Evolutionary conservation across 2,113 vertebrate species (phyloP).

Genomic region (Boulengeromyrus knoepffleri): DNA sequence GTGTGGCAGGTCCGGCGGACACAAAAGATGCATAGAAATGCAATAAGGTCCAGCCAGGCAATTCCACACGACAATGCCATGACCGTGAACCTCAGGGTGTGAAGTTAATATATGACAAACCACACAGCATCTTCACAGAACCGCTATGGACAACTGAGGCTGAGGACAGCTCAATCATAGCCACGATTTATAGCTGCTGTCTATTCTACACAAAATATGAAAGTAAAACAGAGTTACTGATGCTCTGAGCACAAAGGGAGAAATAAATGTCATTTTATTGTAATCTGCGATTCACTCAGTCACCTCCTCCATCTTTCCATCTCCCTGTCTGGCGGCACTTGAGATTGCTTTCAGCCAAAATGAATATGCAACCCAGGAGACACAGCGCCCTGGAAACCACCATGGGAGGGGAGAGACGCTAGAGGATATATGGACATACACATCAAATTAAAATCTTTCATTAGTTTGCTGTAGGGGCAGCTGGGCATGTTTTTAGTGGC

Average conservation of each 20-base stretch:
- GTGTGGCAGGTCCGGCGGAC: slow-evolving; percentile 23
- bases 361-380: neutral
- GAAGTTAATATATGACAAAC: slow-evolving; percentile 47
- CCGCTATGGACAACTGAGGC: slow-evolving; percentile 43
- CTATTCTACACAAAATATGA: slow-evolving; percentile 46
- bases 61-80: slow-evolving; percentile 19
- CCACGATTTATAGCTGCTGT: slow-evolving; percentile 43
- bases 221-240: slow-evolving; percentile 43
- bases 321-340: neutral
- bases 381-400: neutral
- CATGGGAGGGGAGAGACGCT: too few relatives aligned
- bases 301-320: slow-evolving; percentile 10
- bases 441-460: neutral
- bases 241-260: slow-evolving; percentile 26
- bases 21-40: slow-evolving; percentile 22
- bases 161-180: slow-evolving; percentile 45
- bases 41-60: neutral
- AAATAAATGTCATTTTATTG: slow-evolving; percentile 25
- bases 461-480: neutral
- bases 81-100: slow-evolving; percentile 26
- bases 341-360: neutral
- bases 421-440: neutral
- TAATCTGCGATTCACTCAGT: slow-evolving; percentile 31
- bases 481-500: neutral
- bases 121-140: slow-evolving; percentile 40